These are phyloP conservation scores for Aphyosemion australe DNA, from an alignment of 2,113 vertebrate genomes.

Conservation along the genomic window DNA sequence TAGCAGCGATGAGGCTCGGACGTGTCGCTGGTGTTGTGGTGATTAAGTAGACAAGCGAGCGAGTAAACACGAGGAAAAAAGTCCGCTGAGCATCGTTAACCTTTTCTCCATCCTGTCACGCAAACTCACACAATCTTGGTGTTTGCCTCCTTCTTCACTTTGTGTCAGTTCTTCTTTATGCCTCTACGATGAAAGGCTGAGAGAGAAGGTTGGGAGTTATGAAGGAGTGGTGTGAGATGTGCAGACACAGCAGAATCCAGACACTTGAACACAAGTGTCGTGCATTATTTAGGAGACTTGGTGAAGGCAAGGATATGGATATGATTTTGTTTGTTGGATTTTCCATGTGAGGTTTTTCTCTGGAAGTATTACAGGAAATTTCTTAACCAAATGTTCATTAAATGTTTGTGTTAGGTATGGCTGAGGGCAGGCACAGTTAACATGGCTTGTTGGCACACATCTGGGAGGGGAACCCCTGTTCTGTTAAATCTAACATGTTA, in stretches of 20 bases:
- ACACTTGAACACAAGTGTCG: conserved; percentile 65
- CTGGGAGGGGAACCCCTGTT: too few relatives aligned
- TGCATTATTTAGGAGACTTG: conserved; percentile 79
- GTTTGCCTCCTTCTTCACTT: conserved; percentile 12
- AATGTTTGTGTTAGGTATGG: too few relatives aligned
- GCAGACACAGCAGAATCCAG: conserved; percentile 75
- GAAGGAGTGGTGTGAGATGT: conserved; percentile 49
- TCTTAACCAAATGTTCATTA: too few relatives aligned
- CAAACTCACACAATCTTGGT: conserved; percentile 6
- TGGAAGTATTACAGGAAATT: too few relatives aligned
- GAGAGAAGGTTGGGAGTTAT: conserved; percentile 54
- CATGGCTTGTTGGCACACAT: too few relatives aligned
- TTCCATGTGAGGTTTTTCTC: conserved; percentile 37
- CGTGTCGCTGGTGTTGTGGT: conserved; percentile 55
- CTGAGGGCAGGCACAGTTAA: too few relatives aligned
- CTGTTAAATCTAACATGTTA: too few relatives aligned
- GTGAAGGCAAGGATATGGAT: conserved; percentile 73
- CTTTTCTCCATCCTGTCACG: conserved; percentile 42
- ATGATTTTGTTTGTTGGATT: conserved; percentile 71
- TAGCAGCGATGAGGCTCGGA: conserved; percentile 32
- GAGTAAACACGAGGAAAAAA: conserved; percentile 48
- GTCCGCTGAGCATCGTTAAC: conserved; percentile 51
- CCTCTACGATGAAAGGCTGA: conserved; percentile 31
- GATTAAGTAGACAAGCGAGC: conserved; percentile 57
- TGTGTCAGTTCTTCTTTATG: conserved; percentile 8